phyloP scores from a whole-genome alignment of 2,113 vertebrate species.

The Leucoraja erinaceus region DNA sequence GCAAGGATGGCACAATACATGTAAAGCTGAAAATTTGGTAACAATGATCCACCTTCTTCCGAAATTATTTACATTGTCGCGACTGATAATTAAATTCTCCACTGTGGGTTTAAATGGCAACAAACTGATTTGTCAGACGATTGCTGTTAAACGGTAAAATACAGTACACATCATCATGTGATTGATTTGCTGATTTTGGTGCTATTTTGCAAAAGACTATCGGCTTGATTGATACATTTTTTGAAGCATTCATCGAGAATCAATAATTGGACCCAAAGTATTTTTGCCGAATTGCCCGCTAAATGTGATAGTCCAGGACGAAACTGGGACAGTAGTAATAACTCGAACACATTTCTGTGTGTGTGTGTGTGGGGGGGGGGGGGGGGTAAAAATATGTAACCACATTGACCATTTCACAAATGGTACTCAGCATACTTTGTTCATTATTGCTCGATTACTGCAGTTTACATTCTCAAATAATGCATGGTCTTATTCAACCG shows the following conservation, averaged over 20 bases:
- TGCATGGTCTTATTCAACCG: not conserved
- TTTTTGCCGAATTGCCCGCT: not conserved
- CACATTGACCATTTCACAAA: not conserved
- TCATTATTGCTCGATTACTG: not conserved
- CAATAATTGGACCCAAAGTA: not conserved
- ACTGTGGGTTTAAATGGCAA: not conserved
- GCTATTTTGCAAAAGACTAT: not conserved
- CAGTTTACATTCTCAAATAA: not conserved
- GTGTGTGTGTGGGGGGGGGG: too few species aligned
- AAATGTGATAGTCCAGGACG: not conserved
- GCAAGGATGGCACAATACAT: slow-evolving; percentile 3
- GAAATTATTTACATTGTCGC: not conserved
- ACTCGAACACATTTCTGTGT: not conserved
- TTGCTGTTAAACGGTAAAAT: not conserved
- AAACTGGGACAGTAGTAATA: not conserved
- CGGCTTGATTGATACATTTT: not conserved
- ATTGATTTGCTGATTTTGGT: not conserved
- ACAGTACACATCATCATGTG: not conserved
- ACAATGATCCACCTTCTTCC: not conserved
- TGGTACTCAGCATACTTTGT: not conserved
- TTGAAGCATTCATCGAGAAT: not conserved
- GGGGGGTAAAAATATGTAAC: not conserved
- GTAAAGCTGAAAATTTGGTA: not conserved
- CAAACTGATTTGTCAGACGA: not conserved
- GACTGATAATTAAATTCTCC: not conserved